These are phyloP conservation scores for Psilopsiagon aurifrons DNA, from an alignment of 2,113 vertebrate species.

Conservation along the genomic window DNA sequence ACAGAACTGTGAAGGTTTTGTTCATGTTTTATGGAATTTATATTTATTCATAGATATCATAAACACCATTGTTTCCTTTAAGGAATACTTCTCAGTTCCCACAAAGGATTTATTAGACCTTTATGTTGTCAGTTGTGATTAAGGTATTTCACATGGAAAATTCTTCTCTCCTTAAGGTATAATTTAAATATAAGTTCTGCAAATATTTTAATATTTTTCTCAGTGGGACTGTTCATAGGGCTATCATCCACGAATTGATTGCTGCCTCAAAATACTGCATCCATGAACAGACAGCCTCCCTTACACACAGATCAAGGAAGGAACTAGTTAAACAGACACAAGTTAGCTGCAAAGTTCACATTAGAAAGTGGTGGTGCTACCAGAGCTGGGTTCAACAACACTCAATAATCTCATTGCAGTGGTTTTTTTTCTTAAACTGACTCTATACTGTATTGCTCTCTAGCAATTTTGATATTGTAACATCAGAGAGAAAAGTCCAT, in stretches of 20 bases:
- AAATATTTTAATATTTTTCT: not conserved
- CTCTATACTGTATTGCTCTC: not conserved
- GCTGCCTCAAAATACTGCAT: not conserved
- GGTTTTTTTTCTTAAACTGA: not conserved
- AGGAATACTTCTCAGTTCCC: not conserved
- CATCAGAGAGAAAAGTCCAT: not conserved
- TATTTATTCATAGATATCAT: not conserved
- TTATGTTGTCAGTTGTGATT: not conserved
- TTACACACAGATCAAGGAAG: not conserved
- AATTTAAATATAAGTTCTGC: not conserved
- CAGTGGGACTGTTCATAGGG: not conserved
- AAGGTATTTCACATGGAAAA: not conserved
- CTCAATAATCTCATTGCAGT: not conserved
- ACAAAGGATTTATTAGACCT: not conserved
- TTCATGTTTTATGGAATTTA: not conserved
- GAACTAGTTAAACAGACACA: not conserved
- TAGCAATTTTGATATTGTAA: not conserved
- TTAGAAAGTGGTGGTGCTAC: not conserved
- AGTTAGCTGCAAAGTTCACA: not conserved
- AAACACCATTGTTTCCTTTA: not conserved
- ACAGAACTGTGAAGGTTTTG: not conserved
- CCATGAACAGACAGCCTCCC: not conserved
- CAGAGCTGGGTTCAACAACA: not conserved
- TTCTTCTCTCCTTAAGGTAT: not conserved
- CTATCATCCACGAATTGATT: not conserved